Evolutionary conservation across 2,888 invertebrate species (phyloP).

Genomic region (Agrochola macilenta): DNA sequence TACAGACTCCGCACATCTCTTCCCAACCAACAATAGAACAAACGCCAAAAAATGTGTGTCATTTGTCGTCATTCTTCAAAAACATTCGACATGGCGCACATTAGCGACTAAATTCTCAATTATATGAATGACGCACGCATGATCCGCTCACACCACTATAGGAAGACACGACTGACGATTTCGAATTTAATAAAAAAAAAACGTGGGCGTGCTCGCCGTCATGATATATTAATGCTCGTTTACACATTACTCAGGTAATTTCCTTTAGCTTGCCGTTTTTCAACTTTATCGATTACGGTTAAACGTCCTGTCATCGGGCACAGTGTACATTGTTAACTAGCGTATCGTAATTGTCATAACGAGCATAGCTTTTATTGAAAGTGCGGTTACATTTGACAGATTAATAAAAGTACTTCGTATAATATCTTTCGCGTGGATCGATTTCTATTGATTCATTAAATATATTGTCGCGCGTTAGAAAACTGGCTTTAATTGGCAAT

Average conservation of each 20-base stretch:
- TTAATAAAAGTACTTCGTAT: constrained; percentile 45
- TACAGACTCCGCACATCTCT: constrained; percentile 5
- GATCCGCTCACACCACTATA: constrained; percentile 17
- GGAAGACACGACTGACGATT: constrained; percentile 38
- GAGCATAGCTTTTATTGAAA: constrained; percentile 48
- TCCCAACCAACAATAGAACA: constrained; percentile 38
- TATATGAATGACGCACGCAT: constrained; percentile 53
- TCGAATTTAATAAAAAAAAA: constrained; percentile 62
- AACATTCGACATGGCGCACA: constrained; percentile 40
- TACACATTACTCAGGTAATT: constrained; percentile 48
- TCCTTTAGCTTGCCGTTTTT: constrained; percentile 45
- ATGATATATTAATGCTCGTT: constrained; percentile 56
- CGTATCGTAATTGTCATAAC: constrained; percentile 48
- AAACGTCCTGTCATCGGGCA: constrained; percentile 50
- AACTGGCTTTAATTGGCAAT: constrained; percentile 18
- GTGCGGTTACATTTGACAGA: constrained; percentile 50
- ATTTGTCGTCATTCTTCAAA: constrained; percentile 34
- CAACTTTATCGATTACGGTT: constrained; percentile 46
- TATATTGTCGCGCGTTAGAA: constrained; percentile 43
- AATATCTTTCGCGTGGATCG: constrained; percentile 53
- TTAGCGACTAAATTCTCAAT: constrained; percentile 47
- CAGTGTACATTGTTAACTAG: constrained; percentile 43
- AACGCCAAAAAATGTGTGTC: constrained; percentile 37
- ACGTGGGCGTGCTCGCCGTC: constrained; percentile 49
- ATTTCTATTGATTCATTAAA: constrained; percentile 51